Percentiles rank a stretch among this genome's conserved stretches.
Conservation (phyloP, 2,113 vertebrate genomes). For the Bufo bufo region DNA sequence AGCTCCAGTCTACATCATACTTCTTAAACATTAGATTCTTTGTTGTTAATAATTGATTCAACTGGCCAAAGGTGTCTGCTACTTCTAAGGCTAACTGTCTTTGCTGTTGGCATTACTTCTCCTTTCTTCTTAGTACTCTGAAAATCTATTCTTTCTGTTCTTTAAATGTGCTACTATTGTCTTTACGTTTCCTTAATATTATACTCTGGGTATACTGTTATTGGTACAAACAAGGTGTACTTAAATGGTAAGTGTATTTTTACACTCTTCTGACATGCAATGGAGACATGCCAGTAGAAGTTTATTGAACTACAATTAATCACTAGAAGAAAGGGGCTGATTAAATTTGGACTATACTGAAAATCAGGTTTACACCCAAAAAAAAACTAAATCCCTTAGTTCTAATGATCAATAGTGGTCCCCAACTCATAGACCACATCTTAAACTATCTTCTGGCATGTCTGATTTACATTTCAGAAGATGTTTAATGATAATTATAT, state of each 20-base stretch:
- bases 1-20: background rate
- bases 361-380: background rate
- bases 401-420: background rate
- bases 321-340: background rate
- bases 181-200: background rate
- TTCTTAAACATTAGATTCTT: background rate
- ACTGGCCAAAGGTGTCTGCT: background rate
- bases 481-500: too few species aligned
- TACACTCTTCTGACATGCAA: background rate
- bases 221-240: background rate
- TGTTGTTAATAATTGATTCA: constrained; percentile 1
- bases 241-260: background rate
- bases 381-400: background rate
- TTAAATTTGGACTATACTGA: background rate
- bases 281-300: background rate
- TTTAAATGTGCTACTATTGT: background rate
- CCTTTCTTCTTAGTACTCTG: background rate
- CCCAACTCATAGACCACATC: background rate
- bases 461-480: too few species aligned
- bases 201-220: background rate
- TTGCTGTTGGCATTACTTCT: background rate
- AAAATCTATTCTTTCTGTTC: background rate
- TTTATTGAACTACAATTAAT: background rate
- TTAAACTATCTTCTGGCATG: too few species aligned
- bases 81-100: background rate